These are phyloP conservation scores for Nomada goodeniana DNA, from an alignment of 2,888 invertebrate species.

Conservation along the genomic window DNA sequence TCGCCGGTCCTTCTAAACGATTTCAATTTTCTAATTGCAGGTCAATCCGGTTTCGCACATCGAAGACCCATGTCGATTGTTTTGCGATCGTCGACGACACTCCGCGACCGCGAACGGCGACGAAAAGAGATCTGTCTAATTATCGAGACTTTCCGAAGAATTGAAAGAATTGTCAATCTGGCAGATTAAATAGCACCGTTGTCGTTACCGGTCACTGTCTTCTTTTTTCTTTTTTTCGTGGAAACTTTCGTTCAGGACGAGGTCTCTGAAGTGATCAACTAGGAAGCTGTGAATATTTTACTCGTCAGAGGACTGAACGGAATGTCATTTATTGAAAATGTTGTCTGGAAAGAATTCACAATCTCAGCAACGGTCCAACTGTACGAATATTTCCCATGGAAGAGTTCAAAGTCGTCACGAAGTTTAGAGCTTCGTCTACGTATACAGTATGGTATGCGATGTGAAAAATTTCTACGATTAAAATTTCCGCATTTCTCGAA, in stretches of 20 bases:
- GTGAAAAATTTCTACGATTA: not conserved
- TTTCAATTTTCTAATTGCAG: constrained; percentile 53
- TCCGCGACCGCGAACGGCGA: not conserved
- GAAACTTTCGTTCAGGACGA: not conserved
- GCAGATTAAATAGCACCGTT: not conserved
- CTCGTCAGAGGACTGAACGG: no score
- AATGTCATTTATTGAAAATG: no score
- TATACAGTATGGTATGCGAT: not conserved
- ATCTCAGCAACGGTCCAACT: no score
- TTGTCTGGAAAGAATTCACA: no score
- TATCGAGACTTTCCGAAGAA: not conserved
- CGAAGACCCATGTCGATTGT: constrained; percentile 34
- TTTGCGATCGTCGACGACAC: constrained; percentile 22
- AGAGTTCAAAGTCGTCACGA: not conserved
- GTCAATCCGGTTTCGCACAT: constrained; percentile 54
- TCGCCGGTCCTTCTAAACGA: constrained; percentile 49
- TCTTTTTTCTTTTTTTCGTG: not conserved
- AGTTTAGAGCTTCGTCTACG: not conserved
- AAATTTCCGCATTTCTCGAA: constrained; percentile 17
- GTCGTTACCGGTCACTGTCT: not conserved
- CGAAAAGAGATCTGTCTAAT: constrained; percentile 5
- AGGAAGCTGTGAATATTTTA: no score
- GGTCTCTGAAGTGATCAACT: no score
- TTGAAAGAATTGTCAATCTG: not conserved
- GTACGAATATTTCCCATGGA: not conserved